These are phyloP conservation scores for Pseudanteris insignis DNA, from an alignment of 2,888 invertebrate genomes.

Conservation along the genomic window DNA sequence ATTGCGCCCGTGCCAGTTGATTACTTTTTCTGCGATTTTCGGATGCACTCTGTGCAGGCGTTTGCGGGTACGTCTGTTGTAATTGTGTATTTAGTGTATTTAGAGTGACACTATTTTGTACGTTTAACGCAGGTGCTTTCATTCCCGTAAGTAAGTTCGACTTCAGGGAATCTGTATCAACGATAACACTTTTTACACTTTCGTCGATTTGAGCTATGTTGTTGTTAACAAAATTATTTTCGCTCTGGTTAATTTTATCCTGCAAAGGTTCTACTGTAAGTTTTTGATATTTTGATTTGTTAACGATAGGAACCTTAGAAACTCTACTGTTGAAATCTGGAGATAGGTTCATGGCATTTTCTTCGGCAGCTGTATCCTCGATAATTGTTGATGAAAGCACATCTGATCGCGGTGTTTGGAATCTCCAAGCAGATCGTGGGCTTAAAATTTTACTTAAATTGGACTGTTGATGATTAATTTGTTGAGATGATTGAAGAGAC, in stretches of 20 bases:
- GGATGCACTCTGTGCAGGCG: conserved; percentile 49
- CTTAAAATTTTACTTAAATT: conserved; percentile 72
- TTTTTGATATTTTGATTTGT: too few species aligned
- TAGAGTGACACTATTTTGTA: conserved; percentile 23
- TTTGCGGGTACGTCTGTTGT: conserved; percentile 15
- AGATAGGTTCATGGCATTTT: conserved; percentile 68
- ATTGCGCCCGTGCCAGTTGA: conserved; percentile 61
- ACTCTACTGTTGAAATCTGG: conserved; percentile 54
- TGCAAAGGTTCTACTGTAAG: neutral
- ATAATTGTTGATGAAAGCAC: conserved; percentile 87
- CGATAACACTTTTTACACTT: conserved; percentile 17
- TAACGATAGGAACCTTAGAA: conserved; percentile 44
- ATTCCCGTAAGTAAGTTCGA: conserved; percentile 16
- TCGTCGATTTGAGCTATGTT: conserved; percentile 7
- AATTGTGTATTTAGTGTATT: conserved; percentile 19
- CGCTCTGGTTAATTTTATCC: neutral
- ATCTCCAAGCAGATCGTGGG: conserved; percentile 78
- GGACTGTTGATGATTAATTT: conserved; percentile 48
- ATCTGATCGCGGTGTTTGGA: conserved; percentile 80
- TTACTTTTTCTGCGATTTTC: conserved; percentile 58
- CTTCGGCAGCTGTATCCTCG: conserved; percentile 85
- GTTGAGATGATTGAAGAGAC: conserved; percentile 51
- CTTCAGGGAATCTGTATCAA: conserved; percentile 27
- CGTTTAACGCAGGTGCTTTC: conserved; percentile 35
- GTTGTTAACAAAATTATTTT: conserved; percentile 19